Percentiles rank a stretch among this genome's conserved stretches.
These are phyloP conservation scores for Polymixis flavicincta DNA, from an alignment of 2,888 invertebrate species.

Conservation along the genomic window DNA sequence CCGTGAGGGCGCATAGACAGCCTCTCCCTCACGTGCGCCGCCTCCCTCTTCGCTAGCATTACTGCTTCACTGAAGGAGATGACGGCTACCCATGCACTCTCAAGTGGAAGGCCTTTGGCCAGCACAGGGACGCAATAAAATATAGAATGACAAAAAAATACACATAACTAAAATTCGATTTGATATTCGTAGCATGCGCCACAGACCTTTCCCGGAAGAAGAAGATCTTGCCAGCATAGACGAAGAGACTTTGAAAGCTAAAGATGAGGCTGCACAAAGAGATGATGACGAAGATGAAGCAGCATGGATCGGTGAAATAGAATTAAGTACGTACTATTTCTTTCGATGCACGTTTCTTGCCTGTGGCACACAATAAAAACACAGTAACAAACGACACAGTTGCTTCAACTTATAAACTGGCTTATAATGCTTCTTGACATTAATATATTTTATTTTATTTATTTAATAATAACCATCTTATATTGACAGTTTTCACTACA, in stretches of 20 bases:
- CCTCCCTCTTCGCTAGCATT: no score
- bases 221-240: constrained; percentile 88
- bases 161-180: not conserved
- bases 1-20: no score
- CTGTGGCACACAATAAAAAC: not conserved
- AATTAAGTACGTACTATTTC: constrained; percentile 89
- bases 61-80: no score
- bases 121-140: not conserved
- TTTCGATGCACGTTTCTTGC: not conserved
- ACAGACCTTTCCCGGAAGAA: constrained; percentile 85
- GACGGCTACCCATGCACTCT: no score
- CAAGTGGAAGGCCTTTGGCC: no score
- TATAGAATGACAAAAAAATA: not conserved
- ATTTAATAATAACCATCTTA: no score
- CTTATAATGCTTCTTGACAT: no score
- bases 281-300: constrained; percentile 89
- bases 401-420: not conserved
- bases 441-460: no score
- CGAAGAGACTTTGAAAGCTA: constrained; percentile 90
- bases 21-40: no score
- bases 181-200: constrained; percentile 78
- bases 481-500: no score
- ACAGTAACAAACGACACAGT: not conserved
- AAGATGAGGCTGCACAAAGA: constrained; percentile 84
- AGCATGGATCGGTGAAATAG: constrained; percentile 89